phyloP scores from a whole-genome alignment of 2,888 invertebrate species.

The Melieria omissa region DNA sequence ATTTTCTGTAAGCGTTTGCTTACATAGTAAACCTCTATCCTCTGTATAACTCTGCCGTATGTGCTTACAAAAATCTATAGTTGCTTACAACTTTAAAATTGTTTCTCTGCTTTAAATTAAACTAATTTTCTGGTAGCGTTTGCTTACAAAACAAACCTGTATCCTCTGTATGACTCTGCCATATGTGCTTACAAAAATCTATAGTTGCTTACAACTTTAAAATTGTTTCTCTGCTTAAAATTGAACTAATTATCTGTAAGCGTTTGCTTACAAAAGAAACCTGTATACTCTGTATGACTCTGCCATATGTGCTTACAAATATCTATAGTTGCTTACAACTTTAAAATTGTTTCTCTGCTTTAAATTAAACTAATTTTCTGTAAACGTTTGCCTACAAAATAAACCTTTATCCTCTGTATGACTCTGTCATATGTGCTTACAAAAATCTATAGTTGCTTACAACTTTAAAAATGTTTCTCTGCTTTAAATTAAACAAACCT shows the following conservation, averaged over 20 bases:
- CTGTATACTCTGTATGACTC: not conserved
- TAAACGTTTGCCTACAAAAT: slow-evolving; percentile 1
- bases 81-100: slow-evolving; percentile 14
- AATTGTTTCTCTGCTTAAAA: no score
- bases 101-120: no score
- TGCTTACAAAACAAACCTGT: no score
- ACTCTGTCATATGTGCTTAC: slow-evolving; percentile 2
- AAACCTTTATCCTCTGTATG: not conserved
- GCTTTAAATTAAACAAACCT: no score
- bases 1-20: no score
- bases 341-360: no score
- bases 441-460: slow-evolving; percentile 15
- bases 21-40: no score
- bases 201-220: slow-evolving; percentile 10
- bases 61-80: slow-evolving; percentile 16
- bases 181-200: slow-evolving; percentile 17
- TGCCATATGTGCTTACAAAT: slow-evolving; percentile 15
- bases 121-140: no score
- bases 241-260: no score
- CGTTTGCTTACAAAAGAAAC: no score
- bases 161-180: no score
- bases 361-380: slow-evolving; percentile 6
- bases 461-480: not conserved
- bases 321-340: slow-evolving; percentile 8
- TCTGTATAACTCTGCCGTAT: no score